A percentile compares a stretch with the other conserved stretches of the same genome.
phyloP scores from a whole-genome alignment of 2,113 vertebrate species.

The Pampusana beccarii region DNA sequence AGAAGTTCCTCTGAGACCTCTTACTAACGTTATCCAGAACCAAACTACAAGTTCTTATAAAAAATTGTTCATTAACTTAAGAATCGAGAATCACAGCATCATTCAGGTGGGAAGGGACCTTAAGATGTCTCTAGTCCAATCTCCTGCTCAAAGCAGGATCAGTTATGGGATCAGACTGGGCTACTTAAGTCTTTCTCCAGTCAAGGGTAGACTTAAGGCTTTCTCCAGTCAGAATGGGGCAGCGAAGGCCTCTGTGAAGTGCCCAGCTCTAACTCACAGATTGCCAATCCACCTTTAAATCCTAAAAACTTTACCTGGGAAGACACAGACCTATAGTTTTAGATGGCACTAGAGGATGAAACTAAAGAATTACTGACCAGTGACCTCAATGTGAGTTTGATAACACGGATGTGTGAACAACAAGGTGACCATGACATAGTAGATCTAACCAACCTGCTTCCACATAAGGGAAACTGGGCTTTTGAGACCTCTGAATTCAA shows the following conservation, averaged over 20 bases:
- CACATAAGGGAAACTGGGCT: not conserved
- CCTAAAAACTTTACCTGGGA: not conserved
- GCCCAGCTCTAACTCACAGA: not conserved
- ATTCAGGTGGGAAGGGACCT: not conserved
- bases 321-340: not conserved
- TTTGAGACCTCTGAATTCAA: not conserved
- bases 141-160: not conserved
- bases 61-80: not conserved
- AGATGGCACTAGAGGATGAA: not conserved
- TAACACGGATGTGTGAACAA: not conserved
- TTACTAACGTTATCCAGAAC: rapidly evolving
- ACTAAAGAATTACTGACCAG: not conserved
- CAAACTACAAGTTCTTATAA: not conserved
- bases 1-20: not conserved
- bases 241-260: not conserved
- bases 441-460: not conserved
- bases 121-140: not conserved
- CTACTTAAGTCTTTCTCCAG: not conserved
- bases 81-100: rapidly evolving
- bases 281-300: not conserved
- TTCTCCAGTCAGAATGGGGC: not conserved
- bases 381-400: not conserved
- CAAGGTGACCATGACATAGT: rapidly evolving
- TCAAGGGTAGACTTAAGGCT: not conserved
- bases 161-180: not conserved